Base-by-base conservation (phyloP, 2,113 vertebrate genomes). In the Corythoichthys intestinalis region DNA sequence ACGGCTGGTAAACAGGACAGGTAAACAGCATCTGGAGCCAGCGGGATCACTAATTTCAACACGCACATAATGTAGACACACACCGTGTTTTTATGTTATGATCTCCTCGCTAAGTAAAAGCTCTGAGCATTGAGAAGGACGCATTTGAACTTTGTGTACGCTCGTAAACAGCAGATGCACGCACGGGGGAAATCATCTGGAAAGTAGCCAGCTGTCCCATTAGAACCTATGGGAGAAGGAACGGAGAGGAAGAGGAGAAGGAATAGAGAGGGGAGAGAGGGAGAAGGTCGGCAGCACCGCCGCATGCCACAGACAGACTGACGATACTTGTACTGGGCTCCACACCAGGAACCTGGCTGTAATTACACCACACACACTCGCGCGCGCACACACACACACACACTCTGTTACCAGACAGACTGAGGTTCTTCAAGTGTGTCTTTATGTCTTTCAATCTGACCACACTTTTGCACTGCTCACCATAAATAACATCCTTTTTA, bases 291-390 rank as follows among this genome's bases (percentile, higher is more conserved):
- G 59, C 59, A 87, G 86, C 76, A 85, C 54, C 81, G 84, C 85
- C 78, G 78, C 85, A 88, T 88, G 87, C 88, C 88, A 90, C 86
- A 89, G 90, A 91, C 90, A 88, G 86, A 87, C 86, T 89, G 90
- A 90, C 88, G 87, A 84, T 89, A 85, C 81, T 87, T 88, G 83
- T 84, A 83, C 89, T 90, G 85, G 86, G 85, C 88, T 86, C 83
- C 81, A 73, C 77, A 81, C 84, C 88, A 81, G 85, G 77, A 79
- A 82, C 85, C 86, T 88, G 85, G 83, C 85, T 88, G 84, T 89
- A 90, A 88, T 90, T 90, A 88, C 85, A 88, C 71, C 84, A 82
- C 82, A 73, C 80, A 75, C 75, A 73, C 70, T 71, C 60, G 47
- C 58, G 69, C 71, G 59, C 76, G 68, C 54, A 60, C 78, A 70